Percentiles rank a stretch among this genome's conserved stretches.
These are phyloP conservation scores for honey bee (Apis mellifera) DNA, from an alignment of 1,140 invertebrate species.

Conservation along the genomic window DNA sequence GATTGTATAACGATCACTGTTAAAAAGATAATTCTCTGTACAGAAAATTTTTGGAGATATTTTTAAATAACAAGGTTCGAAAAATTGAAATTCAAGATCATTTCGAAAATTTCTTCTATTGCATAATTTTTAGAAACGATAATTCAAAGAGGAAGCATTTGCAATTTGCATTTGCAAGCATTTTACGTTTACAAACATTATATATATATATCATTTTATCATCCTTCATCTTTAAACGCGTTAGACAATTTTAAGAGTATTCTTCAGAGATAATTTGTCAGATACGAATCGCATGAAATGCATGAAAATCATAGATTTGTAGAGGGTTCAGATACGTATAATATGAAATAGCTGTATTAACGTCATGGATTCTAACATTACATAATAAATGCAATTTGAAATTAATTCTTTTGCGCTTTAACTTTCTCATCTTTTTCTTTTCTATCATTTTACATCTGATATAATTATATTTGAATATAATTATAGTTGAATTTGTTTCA, in stretches of 20 bases:
- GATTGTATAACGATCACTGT: background rate
- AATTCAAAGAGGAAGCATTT: background rate
- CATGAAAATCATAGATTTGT: background rate
- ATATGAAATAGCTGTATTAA: conserved; percentile 37
- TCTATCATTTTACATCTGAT: no score
- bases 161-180: background rate
- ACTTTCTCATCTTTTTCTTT: background rate
- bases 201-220: background rate
- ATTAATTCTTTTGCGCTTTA: background rate
- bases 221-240: background rate
- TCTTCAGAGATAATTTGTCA: background rate
- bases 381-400: conserved; percentile 16
- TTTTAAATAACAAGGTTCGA: background rate
- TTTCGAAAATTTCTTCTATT: background rate
- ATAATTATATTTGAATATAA: no score
- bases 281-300: background rate
- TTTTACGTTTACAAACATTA: background rate
- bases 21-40: background rate
- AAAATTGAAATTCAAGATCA: background rate
- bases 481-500: background rate
- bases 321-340: conserved; percentile 19
- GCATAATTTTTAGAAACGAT: background rate
- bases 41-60: background rate
- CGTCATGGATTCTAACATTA: conserved; percentile 26
- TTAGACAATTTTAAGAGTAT: background rate